Percentiles rank a stretch among this genome's conserved stretches.
phyloP scores from a whole-genome alignment of 1,140 invertebrate species.

The Heliothis subflexa region DNA sequence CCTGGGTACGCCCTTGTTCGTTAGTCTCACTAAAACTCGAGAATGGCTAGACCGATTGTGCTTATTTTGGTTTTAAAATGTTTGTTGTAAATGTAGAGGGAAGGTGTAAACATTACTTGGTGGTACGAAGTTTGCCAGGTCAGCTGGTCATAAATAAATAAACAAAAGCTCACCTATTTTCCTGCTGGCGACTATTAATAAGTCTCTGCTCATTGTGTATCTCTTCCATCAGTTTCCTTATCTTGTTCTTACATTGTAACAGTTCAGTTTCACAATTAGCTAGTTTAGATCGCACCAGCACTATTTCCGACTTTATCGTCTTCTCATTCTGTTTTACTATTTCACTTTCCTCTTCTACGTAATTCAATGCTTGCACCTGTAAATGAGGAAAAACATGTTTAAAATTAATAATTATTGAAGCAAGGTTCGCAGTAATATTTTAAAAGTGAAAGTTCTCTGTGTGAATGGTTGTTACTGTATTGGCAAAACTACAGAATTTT shows the following conservation, averaged over 20 bases:
- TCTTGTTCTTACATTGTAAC: constrained; percentile 95
- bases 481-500: too few relatives aligned
- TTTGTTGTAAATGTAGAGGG: too few relatives aligned
- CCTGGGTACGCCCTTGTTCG: too few relatives aligned
- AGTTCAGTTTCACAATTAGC: constrained; percentile 96
- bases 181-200: constrained; percentile 72
- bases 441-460: too few relatives aligned
- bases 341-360: constrained; percentile 95
- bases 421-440: too few relatives aligned
- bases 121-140: too few relatives aligned
- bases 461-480: too few relatives aligned
- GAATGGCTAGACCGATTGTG: too few relatives aligned
- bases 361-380: constrained; percentile 91
- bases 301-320: constrained; percentile 94
- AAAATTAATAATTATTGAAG: too few relatives aligned
- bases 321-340: constrained; percentile 95
- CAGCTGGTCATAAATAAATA: not conserved
- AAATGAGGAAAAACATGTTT: not conserved
- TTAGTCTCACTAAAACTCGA: too few relatives aligned
- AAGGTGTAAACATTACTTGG: too few relatives aligned
- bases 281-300: constrained; percentile 92
- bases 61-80: too few relatives aligned
- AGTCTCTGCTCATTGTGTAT: constrained; percentile 84
- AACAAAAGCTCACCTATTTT: constrained; percentile 67
- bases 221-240: constrained; percentile 90